phyloP scores from a whole-genome alignment of 2,888 invertebrate species.

The Nesidiocoris tenuis region DNA sequence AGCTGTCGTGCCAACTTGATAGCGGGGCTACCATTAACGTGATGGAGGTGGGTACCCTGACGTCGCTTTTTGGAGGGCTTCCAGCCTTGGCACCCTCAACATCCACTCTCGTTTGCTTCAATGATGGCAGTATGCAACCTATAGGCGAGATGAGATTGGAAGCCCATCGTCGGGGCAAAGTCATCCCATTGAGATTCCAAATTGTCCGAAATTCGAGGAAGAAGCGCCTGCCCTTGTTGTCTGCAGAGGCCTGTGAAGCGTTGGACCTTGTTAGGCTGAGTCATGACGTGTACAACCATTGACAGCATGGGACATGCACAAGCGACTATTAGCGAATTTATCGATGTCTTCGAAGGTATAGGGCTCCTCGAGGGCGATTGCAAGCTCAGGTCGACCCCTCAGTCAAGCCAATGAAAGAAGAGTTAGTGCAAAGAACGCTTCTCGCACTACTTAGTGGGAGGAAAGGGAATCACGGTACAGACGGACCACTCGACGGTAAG shows the following conservation, averaged over 20 bases:
- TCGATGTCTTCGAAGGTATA: conserved; percentile 10
- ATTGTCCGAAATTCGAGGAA: too few species aligned
- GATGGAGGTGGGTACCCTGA: not conserved
- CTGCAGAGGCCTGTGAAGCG: not conserved
- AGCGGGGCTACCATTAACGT: conserved; percentile 24
- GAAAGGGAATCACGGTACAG: too few species aligned
- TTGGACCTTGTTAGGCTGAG: not conserved
- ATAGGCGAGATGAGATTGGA: not conserved
- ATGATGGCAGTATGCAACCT: not conserved
- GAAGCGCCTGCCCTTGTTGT: not conserved
- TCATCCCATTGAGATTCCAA: not conserved
- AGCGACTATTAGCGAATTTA: not conserved
- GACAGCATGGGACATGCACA: not conserved
- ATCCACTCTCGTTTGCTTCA: not conserved
- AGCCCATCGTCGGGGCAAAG: not conserved
- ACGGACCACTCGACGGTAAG: too few species aligned
- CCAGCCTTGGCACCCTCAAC: not conserved
- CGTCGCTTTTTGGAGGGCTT: not conserved
- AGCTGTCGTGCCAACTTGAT: conserved; percentile 15
- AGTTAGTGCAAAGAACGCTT: not conserved
- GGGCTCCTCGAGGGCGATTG: conserved; percentile 1
- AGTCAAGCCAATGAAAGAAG: not conserved
- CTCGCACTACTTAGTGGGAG: too few species aligned
- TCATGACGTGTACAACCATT: not conserved
- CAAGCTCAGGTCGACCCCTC: too few species aligned